Evolutionary conservation across 1,140 invertebrate genomes (phyloP), one percentile per base, ranked within the genome.

Genomic region (Ceratoteleas bidentatus): DNA sequence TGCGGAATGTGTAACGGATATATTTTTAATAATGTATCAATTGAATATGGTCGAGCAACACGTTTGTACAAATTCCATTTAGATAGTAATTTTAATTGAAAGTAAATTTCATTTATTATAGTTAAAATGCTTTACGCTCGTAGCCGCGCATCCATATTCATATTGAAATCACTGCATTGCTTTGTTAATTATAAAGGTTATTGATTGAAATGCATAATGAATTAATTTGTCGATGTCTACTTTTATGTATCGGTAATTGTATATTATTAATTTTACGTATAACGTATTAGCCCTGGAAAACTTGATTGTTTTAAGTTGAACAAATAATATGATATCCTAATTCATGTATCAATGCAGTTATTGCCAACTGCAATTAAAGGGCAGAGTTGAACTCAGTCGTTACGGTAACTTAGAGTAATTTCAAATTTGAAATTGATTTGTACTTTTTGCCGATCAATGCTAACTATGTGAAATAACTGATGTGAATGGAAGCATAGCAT

Each of bases 61-160:
- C 77, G 57, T 69, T 62, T 47, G 50, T 65, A 65, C 53, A 38
- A 70, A 65, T 65, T 57, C 33, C 43, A 68, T 75, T 72, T 76
- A 81, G 65, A 81, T 76, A 76, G 65, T 76, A 68, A 81, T 81
- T 82, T 73, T 43, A 70, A 68, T 76, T 77, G 79, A 82, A 82
- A 82, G 49, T 76, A 82, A 76, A 82, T 82, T 76, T 73, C 73
- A 77, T 76, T 77, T 82, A 73, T 76, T 76, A 82, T 82, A 82
- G 73, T 76, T 77, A 65, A 76, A 82, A 76, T 73, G 62, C 54
- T 75, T 70, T 68, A 73, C 56, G 73, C 65, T 77, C 56, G 68
- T 76, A 72, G 54, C 72, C 11, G 34, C 49, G 66, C 70, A 77
- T 76, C 68, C 72, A 68, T 76, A 76, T 82, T 81, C 66, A 77